Evolutionary conservation across 2,113 vertebrate genomes (phyloP).

Genomic region (Gasterosteus aculeatus): DNA sequence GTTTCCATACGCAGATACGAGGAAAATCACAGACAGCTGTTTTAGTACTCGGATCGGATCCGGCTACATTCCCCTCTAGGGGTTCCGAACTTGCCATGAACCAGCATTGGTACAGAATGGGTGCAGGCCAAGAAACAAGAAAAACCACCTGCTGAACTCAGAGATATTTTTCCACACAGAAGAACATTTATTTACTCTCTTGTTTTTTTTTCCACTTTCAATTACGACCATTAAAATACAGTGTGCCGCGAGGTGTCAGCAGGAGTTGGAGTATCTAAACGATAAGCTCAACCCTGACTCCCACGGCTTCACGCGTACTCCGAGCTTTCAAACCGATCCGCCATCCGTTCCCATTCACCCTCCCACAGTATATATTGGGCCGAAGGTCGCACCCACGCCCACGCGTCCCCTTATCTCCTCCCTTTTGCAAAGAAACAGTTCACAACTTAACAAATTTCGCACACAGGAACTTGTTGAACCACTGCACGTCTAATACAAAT

Average conservation of each 20-base stretch:
- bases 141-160: background rate
- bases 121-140: background rate
- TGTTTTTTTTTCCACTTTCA: background rate
- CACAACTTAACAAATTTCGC: constrained; percentile 7
- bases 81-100: constrained; percentile 44
- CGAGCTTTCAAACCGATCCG: constrained; percentile 52
- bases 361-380: constrained; percentile 42
- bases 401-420: background rate
- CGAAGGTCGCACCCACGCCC: constrained; percentile 22
- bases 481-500: background rate
- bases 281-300: constrained; percentile 28
- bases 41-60: constrained; percentile 26
- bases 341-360: constrained; percentile 37
- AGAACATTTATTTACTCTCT: background rate
- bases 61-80: constrained; percentile 22
- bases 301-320: constrained; percentile 24
- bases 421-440: background rate
- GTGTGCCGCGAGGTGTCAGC: constrained; percentile 8
- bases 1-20: constrained; percentile 23
- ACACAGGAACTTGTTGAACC: background rate
- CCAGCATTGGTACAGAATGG: constrained; percentile 8
- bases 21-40: constrained; percentile 11
- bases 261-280: constrained; percentile 25
- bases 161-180: background rate
- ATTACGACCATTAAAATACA: constrained; percentile 28